Evolutionary conservation across 2,113 vertebrate species (phyloP), one percentile per base, ranked within the genome.

Genomic region (Deroptyus accipitrinus): DNA sequence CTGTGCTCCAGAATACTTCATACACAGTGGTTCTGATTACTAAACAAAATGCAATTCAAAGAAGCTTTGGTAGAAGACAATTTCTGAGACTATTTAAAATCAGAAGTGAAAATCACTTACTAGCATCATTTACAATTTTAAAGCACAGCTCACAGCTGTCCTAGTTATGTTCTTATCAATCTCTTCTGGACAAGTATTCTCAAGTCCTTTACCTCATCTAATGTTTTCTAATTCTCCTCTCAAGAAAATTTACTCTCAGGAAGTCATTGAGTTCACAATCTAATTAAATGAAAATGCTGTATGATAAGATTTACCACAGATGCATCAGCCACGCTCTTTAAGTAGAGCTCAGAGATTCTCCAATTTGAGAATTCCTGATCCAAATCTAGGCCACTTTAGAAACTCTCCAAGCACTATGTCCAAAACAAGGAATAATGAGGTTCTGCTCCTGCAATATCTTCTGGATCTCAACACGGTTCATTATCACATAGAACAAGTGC

Each of bases 101-200:
- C 88, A 86, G 83, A 94, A 92, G 44, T 92, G 91, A 94, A 92
- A 96, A 93, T 94, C 91, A 92, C 80, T 96, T 96, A 83, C 77
- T 83, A 67, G 73, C 86, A 87, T 91, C 31, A 95, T 95, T 96
- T 95, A 94, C 88, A 96, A 79, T 94, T 93, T 96, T 77, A 95
- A 94, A 97, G 55, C 84, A 92, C 54, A 92, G 78, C 84, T 96
- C 94, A 86, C 92, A 94, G 94, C 87, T 96, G 92, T 93, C 93
- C 82, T 62, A 91, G 83, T 93, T 96, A 95, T 37, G 63, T 91
- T 97, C 93, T 94, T 95, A 95, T 91, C 94, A 96, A 57, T 96
- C 96, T 96, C 80, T 92, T 94, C 89, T 97, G 96, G 95, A 96
- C 92, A 95, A 96, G 86, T 90, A 96, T 96, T 92, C 92, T 94